Percentiles rank a stretch among this genome's conserved stretches.
Evolutionary conservation across 2,888 invertebrate species (phyloP).

Genomic region (Timema cristinae): DNA sequence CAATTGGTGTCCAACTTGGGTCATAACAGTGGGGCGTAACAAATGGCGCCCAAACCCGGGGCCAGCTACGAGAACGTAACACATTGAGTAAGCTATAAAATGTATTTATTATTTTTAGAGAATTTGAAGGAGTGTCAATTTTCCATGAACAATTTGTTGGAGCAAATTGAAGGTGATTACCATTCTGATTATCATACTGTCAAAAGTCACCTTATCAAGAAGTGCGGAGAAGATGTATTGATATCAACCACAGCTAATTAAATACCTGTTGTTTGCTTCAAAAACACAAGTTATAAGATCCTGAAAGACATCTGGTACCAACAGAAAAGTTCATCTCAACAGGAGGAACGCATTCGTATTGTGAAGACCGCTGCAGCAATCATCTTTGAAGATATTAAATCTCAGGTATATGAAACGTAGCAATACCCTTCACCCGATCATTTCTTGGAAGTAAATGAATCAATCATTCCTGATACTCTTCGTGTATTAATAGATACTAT

Average conservation of each 20-base stretch:
- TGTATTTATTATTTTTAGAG: neutral
- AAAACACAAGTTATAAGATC: slow-evolving; percentile 32
- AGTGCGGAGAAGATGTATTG: neutral
- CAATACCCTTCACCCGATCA: slow-evolving; percentile 30
- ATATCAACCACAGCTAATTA: neutral
- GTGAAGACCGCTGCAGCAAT: slow-evolving; percentile 32
- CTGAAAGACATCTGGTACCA: slow-evolving; percentile 31
- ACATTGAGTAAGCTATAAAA: neutral
- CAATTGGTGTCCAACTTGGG: no score
- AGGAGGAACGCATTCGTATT: slow-evolving; percentile 32
- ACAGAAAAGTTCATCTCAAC: slow-evolving; percentile 18
- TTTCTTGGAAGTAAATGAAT: slow-evolving; percentile 30
- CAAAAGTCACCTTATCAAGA: neutral
- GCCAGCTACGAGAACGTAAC: no score
- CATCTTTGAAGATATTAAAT: slow-evolving; percentile 30
- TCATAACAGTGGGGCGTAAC: no score
- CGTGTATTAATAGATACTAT: slow-evolving; percentile 26
- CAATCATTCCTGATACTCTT: slow-evolving; percentile 30
- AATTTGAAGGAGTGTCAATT: neutral
- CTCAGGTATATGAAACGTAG: slow-evolving; percentile 26
- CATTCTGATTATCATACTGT: slow-evolving; percentile 19
- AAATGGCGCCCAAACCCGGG: no score
- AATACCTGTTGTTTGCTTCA: slow-evolving; percentile 29
- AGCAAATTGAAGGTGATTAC: slow-evolving; percentile 18
- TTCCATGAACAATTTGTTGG: neutral